Evolutionary conservation across 1,140 invertebrate genomes (phyloP), one percentile per base, ranked within the genome.

Genomic region (Druon quercuslanigerum): DNA sequence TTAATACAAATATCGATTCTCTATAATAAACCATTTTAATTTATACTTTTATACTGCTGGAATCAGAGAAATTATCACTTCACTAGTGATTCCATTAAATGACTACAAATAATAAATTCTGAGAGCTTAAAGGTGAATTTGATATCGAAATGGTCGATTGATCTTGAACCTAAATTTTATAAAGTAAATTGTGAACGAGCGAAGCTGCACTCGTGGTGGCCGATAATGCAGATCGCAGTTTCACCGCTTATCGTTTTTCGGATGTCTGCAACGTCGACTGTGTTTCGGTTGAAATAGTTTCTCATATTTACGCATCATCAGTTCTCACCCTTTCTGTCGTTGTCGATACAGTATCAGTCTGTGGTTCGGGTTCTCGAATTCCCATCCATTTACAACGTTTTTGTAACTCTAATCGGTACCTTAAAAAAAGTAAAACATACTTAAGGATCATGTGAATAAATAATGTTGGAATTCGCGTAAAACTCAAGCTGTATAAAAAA

Each of bases 311-410:
- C 50, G 88, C 78, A 51, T 92, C 91, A 33, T 91, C 90, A 56
- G 84, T 13, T 57, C 86, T 91, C 1, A 85, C 17, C 77, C 85
- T 91, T 71, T 92, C 90, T 0, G 90, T 91, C 0, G 86, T 85
- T 5, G 85, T 83, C 7, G 90, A 92, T 16, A 72, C 72, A 9
- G 78, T 85, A 75, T 90, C 87, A 50, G 77, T 20, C 7, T 50
- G 57, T 3, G 79, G 33, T 79, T 86, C 74, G 13, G 88, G 83
- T 74, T 95, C 94, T 0, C 92, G 92, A 40, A 95, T 94, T 50
- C 94, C 94, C 91, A 96, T 92, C 95, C 95, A 96, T 8, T 94
- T 94, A 20, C 95, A 88, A 13, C 94, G 93, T 76, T 94, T 95
- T 82, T 95, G 92, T 54, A 96, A 84, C 83, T 95, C 94, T 77